Conservation (phyloP, 2,797 vertebrate genomes). For the Calcarius lapponicus region DNA sequence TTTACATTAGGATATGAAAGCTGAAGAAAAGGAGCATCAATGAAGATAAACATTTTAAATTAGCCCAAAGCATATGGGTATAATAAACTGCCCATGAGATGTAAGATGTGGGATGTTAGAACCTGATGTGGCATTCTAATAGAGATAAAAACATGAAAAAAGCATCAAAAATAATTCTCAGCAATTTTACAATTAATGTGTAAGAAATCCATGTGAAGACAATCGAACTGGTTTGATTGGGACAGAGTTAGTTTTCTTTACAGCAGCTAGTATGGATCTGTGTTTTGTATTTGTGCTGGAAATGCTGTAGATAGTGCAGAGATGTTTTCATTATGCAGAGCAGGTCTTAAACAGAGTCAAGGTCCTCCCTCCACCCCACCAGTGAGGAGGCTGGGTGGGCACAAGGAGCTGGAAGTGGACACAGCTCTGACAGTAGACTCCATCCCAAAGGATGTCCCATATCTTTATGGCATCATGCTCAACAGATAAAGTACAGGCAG, state of each 20-base stretch:
- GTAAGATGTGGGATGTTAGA: background rate
- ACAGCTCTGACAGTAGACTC: background rate
- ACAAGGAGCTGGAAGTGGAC: background rate
- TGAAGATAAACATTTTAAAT: background rate
- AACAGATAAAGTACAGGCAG: background rate
- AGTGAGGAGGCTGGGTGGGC: rapidly evolving
- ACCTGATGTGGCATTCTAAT: background rate
- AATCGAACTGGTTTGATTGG: background rate
- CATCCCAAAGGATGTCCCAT: background rate
- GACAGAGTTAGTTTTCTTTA: background rate
- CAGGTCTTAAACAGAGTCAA: background rate
- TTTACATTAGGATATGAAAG: background rate
- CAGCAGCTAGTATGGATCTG: background rate
- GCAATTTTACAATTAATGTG: background rate
- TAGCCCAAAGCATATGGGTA: background rate
- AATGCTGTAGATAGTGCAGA: background rate
- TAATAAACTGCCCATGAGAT: background rate
- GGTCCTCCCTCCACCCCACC: background rate
- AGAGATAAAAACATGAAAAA: background rate
- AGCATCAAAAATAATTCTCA: background rate
- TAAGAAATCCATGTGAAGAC: background rate
- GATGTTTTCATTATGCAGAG: background rate
- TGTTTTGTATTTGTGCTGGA: background rate
- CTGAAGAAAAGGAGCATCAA: background rate
- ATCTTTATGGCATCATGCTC: background rate